Percentiles rank a stretch among this genome's conserved stretches.
phyloP scores from a whole-genome alignment of 1,140 invertebrate species.

The Laupala kohalensis region DNA sequence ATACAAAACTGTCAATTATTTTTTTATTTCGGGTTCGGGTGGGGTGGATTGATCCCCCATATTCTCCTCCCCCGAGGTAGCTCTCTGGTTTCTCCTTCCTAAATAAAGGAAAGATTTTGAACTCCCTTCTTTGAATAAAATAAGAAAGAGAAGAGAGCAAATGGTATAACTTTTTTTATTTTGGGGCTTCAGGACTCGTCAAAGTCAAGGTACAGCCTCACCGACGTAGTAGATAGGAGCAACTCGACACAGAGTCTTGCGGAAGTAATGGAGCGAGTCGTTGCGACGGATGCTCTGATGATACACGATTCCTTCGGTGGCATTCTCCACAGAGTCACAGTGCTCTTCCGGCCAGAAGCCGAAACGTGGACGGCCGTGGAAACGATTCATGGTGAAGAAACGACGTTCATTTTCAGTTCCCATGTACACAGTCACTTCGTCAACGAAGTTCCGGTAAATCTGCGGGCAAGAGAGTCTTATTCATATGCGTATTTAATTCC shows the following conservation, averaged over 20 bases:
- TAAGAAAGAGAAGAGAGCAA: no score
- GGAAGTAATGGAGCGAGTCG: conserved; percentile 3
- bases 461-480: background rate
- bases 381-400: conserved; percentile 6
- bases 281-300: background rate
- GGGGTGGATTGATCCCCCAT: no score
- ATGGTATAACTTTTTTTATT: no score
- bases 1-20: no score
- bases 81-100: no score
- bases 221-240: background rate
- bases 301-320: conserved; percentile 3
- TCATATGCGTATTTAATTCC: no score
- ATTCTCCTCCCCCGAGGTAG: no score
- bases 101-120: no score
- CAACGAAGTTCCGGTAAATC: background rate
- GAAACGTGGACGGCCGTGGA: background rate
- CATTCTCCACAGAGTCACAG: background rate
- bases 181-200: no score
- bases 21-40: no score
- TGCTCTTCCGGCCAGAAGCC: background rate
- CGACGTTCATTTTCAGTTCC: background rate
- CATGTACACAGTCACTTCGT: background rate
- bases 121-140: no score
- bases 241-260: background rate
- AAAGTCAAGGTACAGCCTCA: no score